Base-by-base conservation (phyloP, 2,888 invertebrate species). In the Hypselothyrea guttata region DNA sequence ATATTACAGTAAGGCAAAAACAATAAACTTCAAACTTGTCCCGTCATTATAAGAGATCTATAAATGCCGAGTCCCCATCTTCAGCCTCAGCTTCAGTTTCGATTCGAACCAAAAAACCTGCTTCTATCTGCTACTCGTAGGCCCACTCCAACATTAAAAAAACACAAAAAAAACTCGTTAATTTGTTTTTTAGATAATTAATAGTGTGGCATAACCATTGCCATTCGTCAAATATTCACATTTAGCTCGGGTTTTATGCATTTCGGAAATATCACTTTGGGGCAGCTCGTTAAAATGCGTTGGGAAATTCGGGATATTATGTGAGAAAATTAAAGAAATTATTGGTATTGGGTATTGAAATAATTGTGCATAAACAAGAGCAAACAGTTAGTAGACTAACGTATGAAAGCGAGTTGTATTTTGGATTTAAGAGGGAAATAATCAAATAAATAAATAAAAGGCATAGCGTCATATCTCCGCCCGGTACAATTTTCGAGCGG, bases 1-100 rank as follows among this genome's bases (percentile, higher is more conserved):
- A 38, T 18, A 4, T 16, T n/a, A 38, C 38, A 18, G 18, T 15
- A 7, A 4, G 1, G 15, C 1, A 27, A 37, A 41, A 40, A 12
- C 34, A 56, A 44, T 35, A 56, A 55, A 52, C 37, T 34, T 30
- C 18, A 44, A 56, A 54, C 9, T 47, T 47, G 54, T 47, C 54
- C 38, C 54, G 54, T 54, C 16, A 40, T 40, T 13, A 7, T 33
- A 3, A 12, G 38, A 40, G 22, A 40, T 45, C 45, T 37, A 31
- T 15, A 45, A n/a, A 38, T 38, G 18, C 22, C 22, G 22, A 22
- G 22, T 22, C 22, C 22, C 22, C 22, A 22, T 22, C 22, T 22
- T 22, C 3, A 22, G 22, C 22, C 2, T 22, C 22, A 22, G 2
- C 22, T 4, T 22, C 22, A 22, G 2, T 5, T 22, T 22, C 22